A percentile compares a stretch with the other conserved stretches of the same genome.
Conservation (phyloP, 1,140 invertebrate species). For the Patella vulgata region DNA sequence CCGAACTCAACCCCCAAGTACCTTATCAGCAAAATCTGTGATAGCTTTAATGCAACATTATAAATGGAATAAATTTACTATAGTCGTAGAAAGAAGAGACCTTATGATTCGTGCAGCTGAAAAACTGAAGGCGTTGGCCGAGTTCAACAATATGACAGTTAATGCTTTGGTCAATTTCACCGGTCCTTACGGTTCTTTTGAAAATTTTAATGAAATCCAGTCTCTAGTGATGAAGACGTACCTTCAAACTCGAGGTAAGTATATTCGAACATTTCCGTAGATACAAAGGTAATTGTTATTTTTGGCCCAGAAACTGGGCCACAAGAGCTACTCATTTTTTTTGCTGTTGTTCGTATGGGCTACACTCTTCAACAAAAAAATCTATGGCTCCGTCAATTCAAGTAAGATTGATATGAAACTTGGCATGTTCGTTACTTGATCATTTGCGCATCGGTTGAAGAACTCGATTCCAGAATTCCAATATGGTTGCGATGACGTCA, state of each 20-base stretch:
- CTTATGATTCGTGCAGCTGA: conserved; percentile 80
- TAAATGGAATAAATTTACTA: conserved; percentile 92
- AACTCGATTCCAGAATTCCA: too few species aligned
- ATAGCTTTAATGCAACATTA: conserved; percentile 88
- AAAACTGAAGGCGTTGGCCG: conserved; percentile 78
- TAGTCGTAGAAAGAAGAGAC: conserved; percentile 79
- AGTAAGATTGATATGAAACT: too few species aligned
- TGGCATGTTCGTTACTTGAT: too few species aligned
- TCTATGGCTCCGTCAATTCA: too few species aligned
- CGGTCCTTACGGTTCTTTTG: conserved; percentile 22
- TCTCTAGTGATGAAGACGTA: conserved; percentile 37
- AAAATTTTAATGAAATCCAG: conserved; percentile 25
- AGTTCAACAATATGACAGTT: conserved; percentile 79
- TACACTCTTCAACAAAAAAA: too few species aligned
- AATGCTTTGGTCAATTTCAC: conserved; percentile 35
- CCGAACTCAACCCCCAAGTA: conserved; percentile 92
- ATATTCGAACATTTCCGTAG: too few species aligned
- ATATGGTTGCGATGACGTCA: too few species aligned
- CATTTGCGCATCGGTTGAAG: too few species aligned
- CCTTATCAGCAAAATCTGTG: conserved; percentile 92
- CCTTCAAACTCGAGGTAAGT: conserved; percentile 75
- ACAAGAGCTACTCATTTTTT: too few species aligned
- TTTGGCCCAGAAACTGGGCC: too few species aligned
- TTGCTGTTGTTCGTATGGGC: too few species aligned
- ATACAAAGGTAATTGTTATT: too few species aligned